These are phyloP conservation scores for Lethrus apterus DNA, from an alignment of 1,140 invertebrate genomes.

Conservation along the genomic window DNA sequence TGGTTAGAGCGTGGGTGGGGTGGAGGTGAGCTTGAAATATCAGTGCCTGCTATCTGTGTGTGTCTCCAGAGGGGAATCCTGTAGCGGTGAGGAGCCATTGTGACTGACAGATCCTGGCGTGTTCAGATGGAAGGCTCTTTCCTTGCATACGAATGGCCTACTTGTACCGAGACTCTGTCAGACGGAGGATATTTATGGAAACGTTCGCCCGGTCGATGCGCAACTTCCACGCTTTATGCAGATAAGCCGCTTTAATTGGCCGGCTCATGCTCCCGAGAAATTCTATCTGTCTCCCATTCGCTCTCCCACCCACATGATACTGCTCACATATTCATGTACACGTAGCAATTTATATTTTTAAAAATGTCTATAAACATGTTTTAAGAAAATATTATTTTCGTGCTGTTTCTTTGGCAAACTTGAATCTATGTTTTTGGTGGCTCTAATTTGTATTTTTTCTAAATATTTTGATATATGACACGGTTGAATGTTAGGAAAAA, in stretches of 20 bases:
- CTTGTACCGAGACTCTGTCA: conserved; percentile 34
- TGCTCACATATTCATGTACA: no score
- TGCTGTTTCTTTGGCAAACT: no score
- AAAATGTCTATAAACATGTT: no score
- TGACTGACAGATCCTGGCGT: conserved; percentile 38
- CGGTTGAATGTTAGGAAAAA: no score
- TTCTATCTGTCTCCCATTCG: conserved; percentile 14
- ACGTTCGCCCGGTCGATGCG: conserved; percentile 25
- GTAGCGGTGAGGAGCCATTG: conserved; percentile 21
- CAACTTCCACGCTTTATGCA: conserved; percentile 34
- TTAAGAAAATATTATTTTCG: no score
- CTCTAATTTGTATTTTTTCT: no score
- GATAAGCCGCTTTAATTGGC: conserved; percentile 36
- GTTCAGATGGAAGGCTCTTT: conserved; percentile 38
- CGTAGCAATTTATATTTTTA: no score
- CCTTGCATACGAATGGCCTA: conserved; percentile 40
- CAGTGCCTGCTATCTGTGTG: conserved; percentile 2
- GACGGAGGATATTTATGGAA: conserved; percentile 31
- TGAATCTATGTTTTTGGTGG: no score
- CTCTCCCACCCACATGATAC: no score
- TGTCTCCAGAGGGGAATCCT: conserved; percentile 18
- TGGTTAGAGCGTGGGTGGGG: neutral
- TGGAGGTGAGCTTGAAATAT: neutral
- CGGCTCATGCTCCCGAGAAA: conserved; percentile 6
- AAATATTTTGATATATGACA: no score